These are phyloP conservation scores for Premnoplex brunnescens DNA, from an alignment of 2,797 vertebrate genomes.

Conservation along the genomic window DNA sequence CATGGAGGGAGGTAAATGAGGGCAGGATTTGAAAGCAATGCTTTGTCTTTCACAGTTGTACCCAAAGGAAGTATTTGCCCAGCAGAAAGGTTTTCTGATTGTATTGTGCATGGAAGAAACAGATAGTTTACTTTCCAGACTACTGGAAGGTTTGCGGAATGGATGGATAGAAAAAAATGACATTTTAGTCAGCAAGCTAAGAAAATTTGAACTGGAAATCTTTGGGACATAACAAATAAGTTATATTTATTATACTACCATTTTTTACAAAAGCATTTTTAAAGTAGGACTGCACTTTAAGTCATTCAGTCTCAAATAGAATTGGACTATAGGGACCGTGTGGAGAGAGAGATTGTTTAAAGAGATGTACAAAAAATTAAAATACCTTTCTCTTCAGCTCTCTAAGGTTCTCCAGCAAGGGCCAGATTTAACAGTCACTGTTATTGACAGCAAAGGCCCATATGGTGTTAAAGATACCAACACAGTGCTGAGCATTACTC, in stretches of 20 bases:
- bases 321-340: neutral
- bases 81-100: neutral
- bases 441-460: neutral
- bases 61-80: neutral
- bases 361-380: neutral
- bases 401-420: neutral
- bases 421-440: neutral
- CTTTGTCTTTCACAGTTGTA: neutral
- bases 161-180: neutral
- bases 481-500: neutral
- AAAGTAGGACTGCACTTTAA: neutral
- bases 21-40: neutral
- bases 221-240: neutral
- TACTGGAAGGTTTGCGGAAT: neutral
- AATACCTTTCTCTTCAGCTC: neutral
- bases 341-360: neutral
- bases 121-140: neutral
- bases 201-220: neutral
- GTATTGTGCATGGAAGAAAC: neutral
- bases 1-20: neutral
- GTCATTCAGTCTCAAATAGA: neutral
- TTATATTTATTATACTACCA: neutral
- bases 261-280: slow-evolving; percentile 2
- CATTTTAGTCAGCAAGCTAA: neutral
- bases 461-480: neutral